Evolutionary conservation across 2,113 vertebrate genomes (phyloP), one percentile per base, ranked within the genome.

Genomic region (Carassius carassius): DNA sequence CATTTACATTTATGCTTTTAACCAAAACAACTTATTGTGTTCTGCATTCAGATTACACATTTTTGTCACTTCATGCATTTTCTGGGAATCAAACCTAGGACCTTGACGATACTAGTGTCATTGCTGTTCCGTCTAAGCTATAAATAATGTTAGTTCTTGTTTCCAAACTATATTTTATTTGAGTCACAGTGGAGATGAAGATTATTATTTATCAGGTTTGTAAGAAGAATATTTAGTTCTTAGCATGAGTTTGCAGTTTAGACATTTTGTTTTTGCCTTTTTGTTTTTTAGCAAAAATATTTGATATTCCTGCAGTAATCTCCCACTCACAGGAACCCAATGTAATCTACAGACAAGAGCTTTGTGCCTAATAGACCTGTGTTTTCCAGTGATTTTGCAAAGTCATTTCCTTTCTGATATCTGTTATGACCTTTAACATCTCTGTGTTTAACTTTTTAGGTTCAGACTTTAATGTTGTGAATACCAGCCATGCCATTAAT

Each of bases 381-480:
- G 60, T 21, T 54, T 77, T 76, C 49, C 83, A 77, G 12, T 51
- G 56, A 37, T 51, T 84, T 77, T 32, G n/a, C 21, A 54, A 62
- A 65, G 51, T 78, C 5, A 75, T 73, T 73, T 60, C 49, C 77
- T 17, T 44, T 60, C 2, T 63, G 76, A 49, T 54, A 74, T 62
- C 67, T 23, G 29, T 49, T 51, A 16, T 81, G 41, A 63, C 84
- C 84, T 85, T 81, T 60, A 58, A 60, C 54, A 44, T 74, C 58
- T 80, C 47, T 35, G 54, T 21, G 3, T 81, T 75, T 4, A 13
- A 54, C 37, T 62, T 70, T 49, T 70, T 49, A 60, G 16, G 9
- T 75, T 25, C 9, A 58, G 54, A 49, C 37, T 54, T 82, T 82
- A 47, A 78, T 76, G 65, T 69, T 14, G 47, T 74, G 58, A 83